These are phyloP conservation scores for Pseudocheirus occidentalis DNA, from an alignment of 2,797 vertebrate species.

Conservation along the genomic window DNA sequence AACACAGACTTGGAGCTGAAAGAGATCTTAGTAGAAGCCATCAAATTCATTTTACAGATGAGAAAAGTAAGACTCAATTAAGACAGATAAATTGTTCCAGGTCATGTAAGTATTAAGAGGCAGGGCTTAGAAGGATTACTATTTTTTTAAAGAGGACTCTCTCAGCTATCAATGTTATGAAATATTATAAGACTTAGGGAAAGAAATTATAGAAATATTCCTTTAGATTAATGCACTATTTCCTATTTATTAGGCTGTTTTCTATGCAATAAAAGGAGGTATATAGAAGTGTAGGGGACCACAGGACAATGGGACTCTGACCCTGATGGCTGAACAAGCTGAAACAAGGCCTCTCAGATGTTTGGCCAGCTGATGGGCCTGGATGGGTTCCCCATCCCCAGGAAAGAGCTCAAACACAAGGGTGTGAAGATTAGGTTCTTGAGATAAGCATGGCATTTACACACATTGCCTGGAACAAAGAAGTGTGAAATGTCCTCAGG, in stretches of 20 bases:
- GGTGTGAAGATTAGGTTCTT: no score
- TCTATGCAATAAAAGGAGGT: background rate
- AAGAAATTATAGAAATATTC: background rate
- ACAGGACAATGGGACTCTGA: no score
- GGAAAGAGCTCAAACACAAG: no score
- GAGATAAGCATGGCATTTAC: no score
- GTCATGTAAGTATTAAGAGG: background rate
- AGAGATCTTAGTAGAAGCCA: background rate
- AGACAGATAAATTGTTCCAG: background rate
- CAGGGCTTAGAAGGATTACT: background rate
- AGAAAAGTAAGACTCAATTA: constrained; percentile 36
- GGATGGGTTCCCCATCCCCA: no score
- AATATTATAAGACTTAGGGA: background rate
- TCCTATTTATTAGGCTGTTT: background rate
- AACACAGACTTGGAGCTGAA: background rate
- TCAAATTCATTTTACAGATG: background rate
- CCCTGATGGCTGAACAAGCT: no score
- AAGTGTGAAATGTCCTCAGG: no score
- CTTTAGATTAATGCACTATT: constrained; percentile 4
- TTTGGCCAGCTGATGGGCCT: no score
- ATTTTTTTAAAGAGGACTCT: background rate
- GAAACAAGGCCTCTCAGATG: no score
- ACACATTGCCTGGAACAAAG: no score
- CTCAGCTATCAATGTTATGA: background rate
- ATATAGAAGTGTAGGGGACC: no score